Base-by-base conservation (phyloP, 1,140 invertebrate species). In the Chironomus tepperi region DNA sequence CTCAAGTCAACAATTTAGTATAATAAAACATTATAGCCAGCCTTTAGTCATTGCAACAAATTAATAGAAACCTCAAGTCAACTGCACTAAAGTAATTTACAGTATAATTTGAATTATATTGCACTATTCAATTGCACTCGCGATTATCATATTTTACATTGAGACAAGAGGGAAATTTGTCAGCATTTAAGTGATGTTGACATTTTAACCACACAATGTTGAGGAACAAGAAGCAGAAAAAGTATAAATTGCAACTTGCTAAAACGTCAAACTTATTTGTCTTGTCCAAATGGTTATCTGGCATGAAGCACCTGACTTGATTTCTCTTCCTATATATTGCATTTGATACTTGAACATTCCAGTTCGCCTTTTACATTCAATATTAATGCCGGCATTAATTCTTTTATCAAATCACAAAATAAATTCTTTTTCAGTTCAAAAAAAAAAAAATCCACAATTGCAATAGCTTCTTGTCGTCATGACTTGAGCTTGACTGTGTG, bases 221-320 rank as follows among this genome's bases (percentile, higher is more conserved):
- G 47, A 57, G 15, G 15, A n/a, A 57, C 12, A 47, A 15, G 47
- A 57, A n/a, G 10, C 12, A 15, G n/a, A 57, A n/a, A 57, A 57
- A 57, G 15, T 9, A 57, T 57, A n/a, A 5, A 12, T 57, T 12
- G 47, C 47, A 57, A 15, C 12, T n/a, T n/a, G 47, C 65, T 12
- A 3, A 70, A 19, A 70, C 65, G 18, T 70, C 18, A 70, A 70
- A 70, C 65, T 21, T 16, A 70, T 70, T 70, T 70, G 65, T 70
- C 65, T 7, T 70, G 16, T 18, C 18, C 64, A 19, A 67, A 16
- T 18, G 64, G 64, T 18, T 67, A 7, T n/a, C 64, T 10, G 10
- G 47, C 47, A n/a, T n/a, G 47, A 16, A 21, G n/a, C 65, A 70
- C 16, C 16, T 70, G 65, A 21, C 6, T 70, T 70, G n/a, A 19